A percentile compares a stretch with the other conserved stretches of the same genome.
phyloP scores from a whole-genome alignment of 2,797 vertebrate genomes.

The Leuciscus waleckii region DNA sequence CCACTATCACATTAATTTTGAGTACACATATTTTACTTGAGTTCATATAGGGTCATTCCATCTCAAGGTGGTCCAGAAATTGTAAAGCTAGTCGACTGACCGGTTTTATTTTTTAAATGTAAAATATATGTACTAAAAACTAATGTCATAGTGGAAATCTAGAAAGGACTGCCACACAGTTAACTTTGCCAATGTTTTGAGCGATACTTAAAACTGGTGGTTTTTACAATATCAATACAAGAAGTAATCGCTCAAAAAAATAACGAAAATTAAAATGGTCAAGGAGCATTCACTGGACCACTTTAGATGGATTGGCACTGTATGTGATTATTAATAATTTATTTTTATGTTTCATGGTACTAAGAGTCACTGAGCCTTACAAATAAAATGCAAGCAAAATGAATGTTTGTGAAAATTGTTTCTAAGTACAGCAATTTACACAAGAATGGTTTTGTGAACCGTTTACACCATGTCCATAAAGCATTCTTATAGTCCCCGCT shows the following conservation, averaged over 20 bases:
- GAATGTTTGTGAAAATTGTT: neutral
- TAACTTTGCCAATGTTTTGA: neutral
- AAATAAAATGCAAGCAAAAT: neutral
- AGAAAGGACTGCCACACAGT: neutral
- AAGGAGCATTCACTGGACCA: neutral
- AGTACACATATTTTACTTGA: neutral
- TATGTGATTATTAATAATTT: too few relatives aligned
- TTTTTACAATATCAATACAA: neutral
- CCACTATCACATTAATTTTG: neutral
- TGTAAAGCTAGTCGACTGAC: neutral
- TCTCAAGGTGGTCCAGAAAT: too few relatives aligned
- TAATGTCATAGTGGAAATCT: neutral
- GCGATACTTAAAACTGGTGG: neutral
- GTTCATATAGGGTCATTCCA: neutral
- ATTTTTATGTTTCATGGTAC: too few relatives aligned
- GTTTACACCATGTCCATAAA: neutral
- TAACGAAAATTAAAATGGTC: neutral
- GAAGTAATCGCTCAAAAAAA: neutral
- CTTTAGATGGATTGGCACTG: too few relatives aligned
- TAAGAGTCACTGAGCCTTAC: too few relatives aligned
- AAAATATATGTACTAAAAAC: too few relatives aligned
- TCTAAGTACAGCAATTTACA: neutral
- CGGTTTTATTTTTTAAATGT: too few relatives aligned
- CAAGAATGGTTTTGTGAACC: neutral
- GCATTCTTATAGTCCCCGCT: too few relatives aligned